Percentiles rank a stretch among this genome's conserved stretches.
Conservation (phyloP, 2,888 invertebrate genomes). For the Ectemnius lituratus region DNA sequence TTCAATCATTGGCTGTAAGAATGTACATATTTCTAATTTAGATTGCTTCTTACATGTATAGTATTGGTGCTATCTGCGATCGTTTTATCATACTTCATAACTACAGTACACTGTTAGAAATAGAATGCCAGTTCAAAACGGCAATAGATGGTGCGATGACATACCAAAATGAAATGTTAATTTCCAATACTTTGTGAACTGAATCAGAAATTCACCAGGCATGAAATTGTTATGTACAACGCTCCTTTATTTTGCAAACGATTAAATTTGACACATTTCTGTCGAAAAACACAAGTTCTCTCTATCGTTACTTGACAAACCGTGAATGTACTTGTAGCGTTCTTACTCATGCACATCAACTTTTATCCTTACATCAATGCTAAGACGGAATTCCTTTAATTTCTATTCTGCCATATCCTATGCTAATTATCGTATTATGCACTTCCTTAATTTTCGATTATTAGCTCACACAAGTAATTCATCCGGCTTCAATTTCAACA, state of each 20-base stretch:
- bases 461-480: slow-evolving; percentile 42
- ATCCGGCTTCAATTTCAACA: slow-evolving; percentile 43
- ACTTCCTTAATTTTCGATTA: slow-evolving; percentile 50
- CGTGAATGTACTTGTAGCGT: slow-evolving; percentile 40
- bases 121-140: slow-evolving; percentile 41
- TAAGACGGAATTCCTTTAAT: slow-evolving; percentile 61
- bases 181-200: slow-evolving; percentile 42
- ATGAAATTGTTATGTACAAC: slow-evolving; percentile 59
- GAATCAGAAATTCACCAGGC: slow-evolving; percentile 58
- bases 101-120: slow-evolving; percentile 44
- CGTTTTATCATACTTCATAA: slow-evolving; percentile 36
- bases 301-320: slow-evolving; percentile 49
- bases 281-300: slow-evolving; percentile 50
- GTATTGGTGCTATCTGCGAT: slow-evolving; percentile 34
- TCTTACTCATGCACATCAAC: slow-evolving; percentile 52
- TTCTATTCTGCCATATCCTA: slow-evolving; percentile 62
- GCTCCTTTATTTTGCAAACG: slow-evolving; percentile 56
- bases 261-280: slow-evolving; percentile 56
- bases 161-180: slow-evolving; percentile 38
- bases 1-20: slow-evolving; percentile 25
- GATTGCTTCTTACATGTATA: slow-evolving; percentile 30
- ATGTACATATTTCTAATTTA: slow-evolving; percentile 39
- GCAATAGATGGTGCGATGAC: slow-evolving; percentile 41
- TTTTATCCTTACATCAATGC: slow-evolving; percentile 57
- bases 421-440: slow-evolving; percentile 61